Conservation (phyloP, 2,113 vertebrate genomes). For the Oryzias woworae region DNA sequence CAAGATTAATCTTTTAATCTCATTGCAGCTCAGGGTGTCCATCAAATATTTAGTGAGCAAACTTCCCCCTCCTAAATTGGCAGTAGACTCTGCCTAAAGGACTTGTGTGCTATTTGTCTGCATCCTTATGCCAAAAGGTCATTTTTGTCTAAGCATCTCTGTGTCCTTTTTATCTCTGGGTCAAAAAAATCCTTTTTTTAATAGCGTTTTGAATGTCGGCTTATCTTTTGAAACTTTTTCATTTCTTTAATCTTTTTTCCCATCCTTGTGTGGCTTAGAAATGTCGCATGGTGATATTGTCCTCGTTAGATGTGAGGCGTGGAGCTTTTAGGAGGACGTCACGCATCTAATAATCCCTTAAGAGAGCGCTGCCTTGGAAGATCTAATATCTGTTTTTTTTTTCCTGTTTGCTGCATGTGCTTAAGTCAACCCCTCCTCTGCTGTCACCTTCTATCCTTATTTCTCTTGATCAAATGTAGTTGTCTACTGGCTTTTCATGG, state of each 20-base stretch:
- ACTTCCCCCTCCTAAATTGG: constrained; percentile 49
- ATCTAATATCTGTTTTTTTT: constrained; percentile 6
- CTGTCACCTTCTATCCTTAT: constrained; percentile 38
- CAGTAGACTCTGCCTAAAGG: constrained; percentile 47
- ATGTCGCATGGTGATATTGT: constrained; percentile 60
- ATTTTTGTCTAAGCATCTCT: neutral
- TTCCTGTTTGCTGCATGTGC: constrained; percentile 31
- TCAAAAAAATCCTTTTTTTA: constrained; percentile 5
- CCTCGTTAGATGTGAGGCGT: constrained; percentile 36
- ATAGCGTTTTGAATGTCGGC: constrained; percentile 16
- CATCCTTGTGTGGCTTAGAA: constrained; percentile 43
- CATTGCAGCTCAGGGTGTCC: constrained; percentile 47
- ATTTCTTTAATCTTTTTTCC: neutral
- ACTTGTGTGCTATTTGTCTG: constrained; percentile 30
- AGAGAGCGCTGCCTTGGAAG: constrained; percentile 31
- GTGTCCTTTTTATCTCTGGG: constrained; percentile 28
- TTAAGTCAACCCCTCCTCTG: constrained; percentile 16
- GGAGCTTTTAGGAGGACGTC: constrained; percentile 43
- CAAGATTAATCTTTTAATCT: constrained; percentile 70
- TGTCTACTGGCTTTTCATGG: constrained; percentile 3
- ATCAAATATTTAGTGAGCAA: constrained; percentile 76
- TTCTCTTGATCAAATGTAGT: constrained; percentile 41
- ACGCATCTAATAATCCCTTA: constrained; percentile 38
- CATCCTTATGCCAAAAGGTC: neutral
- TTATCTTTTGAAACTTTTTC: constrained; percentile 37